phyloP scores from a whole-genome alignment of 2,113 vertebrate species.

The Heterocephalus glaber region DNA sequence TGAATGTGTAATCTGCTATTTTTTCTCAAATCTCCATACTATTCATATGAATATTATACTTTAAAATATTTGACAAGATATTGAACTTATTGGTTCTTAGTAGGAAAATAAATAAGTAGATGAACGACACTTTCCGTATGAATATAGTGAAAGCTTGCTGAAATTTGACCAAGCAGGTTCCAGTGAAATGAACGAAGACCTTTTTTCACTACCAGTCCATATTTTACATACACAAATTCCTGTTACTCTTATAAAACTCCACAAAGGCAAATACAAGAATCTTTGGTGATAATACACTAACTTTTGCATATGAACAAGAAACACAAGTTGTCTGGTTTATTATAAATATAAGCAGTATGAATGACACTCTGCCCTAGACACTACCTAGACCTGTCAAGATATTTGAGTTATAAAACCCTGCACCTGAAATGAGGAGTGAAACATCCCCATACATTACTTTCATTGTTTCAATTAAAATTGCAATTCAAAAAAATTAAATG shows the following conservation, averaged over 20 bases:
- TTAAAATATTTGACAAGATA: slow-evolving; percentile 89
- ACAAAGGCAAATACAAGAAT: slow-evolving; percentile 90
- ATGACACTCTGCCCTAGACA: slow-evolving; percentile 81
- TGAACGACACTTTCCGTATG: slow-evolving; percentile 88
- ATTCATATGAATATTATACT: slow-evolving; percentile 83
- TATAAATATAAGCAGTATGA: slow-evolving; percentile 86
- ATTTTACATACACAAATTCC: slow-evolving; percentile 86
- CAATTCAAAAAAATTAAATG: not conserved
- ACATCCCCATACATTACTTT: too few relatives aligned
- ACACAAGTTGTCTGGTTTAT: slow-evolving; percentile 94
- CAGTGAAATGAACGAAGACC: slow-evolving; percentile 90
- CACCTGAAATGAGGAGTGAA: slow-evolving; percentile 78
- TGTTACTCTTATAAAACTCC: slow-evolving; percentile 93
- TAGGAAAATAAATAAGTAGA: slow-evolving; percentile 95
- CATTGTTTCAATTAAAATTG: not conserved
- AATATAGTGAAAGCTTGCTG: slow-evolving; percentile 90
- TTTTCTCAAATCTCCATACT: not conserved
- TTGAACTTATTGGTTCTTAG: slow-evolving; percentile 93
- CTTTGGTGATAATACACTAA: slow-evolving; percentile 94
- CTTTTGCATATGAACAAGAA: slow-evolving; percentile 87
- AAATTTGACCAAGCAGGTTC: slow-evolving; percentile 88
- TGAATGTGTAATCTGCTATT: not conserved
- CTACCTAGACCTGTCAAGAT: slow-evolving; percentile 82
- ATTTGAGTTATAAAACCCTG: slow-evolving; percentile 82
- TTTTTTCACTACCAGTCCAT: slow-evolving; percentile 91